A percentile compares a stretch with the other conserved stretches of the same genome.
phyloP scores from a whole-genome alignment of 2,113 vertebrate genomes.

The Brachyistius frenatus region DNA sequence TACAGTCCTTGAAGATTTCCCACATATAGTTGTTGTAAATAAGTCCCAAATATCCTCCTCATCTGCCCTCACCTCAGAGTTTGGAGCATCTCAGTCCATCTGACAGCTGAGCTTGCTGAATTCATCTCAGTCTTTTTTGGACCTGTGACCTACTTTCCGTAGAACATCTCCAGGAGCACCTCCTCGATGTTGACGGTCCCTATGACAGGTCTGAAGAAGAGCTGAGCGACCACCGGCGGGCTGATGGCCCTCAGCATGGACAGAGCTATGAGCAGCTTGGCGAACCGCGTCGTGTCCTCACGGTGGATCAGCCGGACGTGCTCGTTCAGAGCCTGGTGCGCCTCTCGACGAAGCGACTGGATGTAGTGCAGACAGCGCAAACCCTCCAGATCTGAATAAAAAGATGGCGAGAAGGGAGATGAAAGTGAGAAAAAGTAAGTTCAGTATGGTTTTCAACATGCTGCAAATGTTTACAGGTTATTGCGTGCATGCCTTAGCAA shows the following conservation, averaged over 20 bases:
- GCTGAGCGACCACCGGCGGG: conserved; percentile 89
- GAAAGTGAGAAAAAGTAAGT: background rate
- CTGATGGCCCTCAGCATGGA: conserved; percentile 93
- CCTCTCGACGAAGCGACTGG: conserved; percentile 93
- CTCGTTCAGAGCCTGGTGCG: conserved; percentile 94
- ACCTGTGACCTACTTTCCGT: conserved; percentile 86
- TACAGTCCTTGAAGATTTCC: conserved; percentile 38
- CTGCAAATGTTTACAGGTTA: no score
- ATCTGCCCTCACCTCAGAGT: conserved; percentile 22
- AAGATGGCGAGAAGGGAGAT: background rate
- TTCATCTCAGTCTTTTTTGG: conserved; percentile 33
- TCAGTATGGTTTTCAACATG: no score
- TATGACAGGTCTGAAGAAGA: conserved; percentile 96
- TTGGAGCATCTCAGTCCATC: conserved; percentile 21
- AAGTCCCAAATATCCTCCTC: conserved; percentile 14
- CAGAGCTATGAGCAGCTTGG: conserved; percentile 92
- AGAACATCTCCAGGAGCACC: conserved; percentile 97
- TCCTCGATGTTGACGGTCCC: conserved; percentile 96
- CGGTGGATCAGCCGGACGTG: conserved; percentile 90
- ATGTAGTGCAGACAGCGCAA: conserved; percentile 93
- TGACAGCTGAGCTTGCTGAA: conserved; percentile 23
- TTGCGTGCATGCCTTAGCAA: no score
- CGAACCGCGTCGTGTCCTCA: conserved; percentile 88
- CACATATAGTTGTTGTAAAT: conserved; percentile 22
- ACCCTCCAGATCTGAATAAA: conserved; percentile 89